phyloP scores from a whole-genome alignment of 2,888 invertebrate genomes.

The Malachius bipustulatus region DNA sequence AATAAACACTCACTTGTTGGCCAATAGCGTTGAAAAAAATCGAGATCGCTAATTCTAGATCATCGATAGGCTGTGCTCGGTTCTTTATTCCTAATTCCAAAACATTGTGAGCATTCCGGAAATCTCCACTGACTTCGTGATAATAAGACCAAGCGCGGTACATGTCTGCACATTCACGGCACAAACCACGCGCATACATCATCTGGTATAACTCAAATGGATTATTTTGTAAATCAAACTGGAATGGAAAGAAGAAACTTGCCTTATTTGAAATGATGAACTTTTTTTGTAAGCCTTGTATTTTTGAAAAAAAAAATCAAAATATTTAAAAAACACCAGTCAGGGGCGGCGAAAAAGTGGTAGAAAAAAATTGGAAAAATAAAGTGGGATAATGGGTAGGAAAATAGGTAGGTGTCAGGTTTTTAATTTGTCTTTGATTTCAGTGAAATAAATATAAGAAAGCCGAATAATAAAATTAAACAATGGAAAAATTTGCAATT shows the following conservation, averaged over 20 bases:
- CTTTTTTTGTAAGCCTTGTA: no score
- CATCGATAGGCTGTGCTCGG: conserved; percentile 68
- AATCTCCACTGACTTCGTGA: conserved; percentile 70
- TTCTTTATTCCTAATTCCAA: conserved; percentile 65
- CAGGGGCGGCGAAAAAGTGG: no score
- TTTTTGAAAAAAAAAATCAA: no score
- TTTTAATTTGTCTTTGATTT: no score
- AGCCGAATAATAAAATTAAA: no score
- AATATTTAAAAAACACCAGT: no score
- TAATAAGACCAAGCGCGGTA: conserved; percentile 86
- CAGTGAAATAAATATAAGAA: no score
- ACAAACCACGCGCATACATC: conserved; percentile 68
- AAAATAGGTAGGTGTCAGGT: no score
- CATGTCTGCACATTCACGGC: conserved; percentile 68
- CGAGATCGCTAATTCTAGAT: conserved; percentile 57
- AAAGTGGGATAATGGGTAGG: no score
- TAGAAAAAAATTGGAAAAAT: no score
- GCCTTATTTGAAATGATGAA: not conserved
- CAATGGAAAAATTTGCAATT: no score
- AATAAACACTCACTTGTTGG: conserved; percentile 30
- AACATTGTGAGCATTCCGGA: conserved; percentile 70
- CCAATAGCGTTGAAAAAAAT: conserved; percentile 34
- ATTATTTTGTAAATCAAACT: conserved; percentile 67
- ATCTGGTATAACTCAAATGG: conserved; percentile 70
- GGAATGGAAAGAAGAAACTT: conserved; percentile 22